These are phyloP conservation scores for Capromys pilorides DNA, from an alignment of 2,797 vertebrate genomes.

Conservation along the genomic window DNA sequence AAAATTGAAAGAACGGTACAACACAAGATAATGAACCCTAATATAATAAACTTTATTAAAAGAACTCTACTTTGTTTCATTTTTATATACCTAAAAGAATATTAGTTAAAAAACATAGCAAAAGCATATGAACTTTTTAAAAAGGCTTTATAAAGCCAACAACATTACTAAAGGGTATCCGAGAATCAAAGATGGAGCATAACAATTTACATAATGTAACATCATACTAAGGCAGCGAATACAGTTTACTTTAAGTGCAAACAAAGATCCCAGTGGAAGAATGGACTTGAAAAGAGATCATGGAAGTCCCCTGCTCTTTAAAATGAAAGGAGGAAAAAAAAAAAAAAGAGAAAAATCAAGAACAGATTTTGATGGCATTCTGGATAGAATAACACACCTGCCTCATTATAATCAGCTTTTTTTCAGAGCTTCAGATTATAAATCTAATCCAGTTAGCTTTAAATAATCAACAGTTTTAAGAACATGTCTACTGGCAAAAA, in stretches of 20 bases:
- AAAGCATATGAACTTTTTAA: background rate
- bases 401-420: constrained; percentile 9
- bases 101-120: background rate
- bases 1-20: background rate
- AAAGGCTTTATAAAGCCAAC: constrained; percentile 29
- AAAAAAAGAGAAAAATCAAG: background rate
- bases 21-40: background rate
- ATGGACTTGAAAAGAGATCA: background rate
- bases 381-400: background rate
- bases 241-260: background rate
- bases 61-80: background rate
- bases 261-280: background rate
- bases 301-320: background rate
- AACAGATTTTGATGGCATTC: background rate
- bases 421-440: constrained; percentile 19
- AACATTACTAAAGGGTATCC: background rate
- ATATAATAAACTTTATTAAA: background rate
- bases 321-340: background rate
- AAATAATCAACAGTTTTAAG: constrained; percentile 24
- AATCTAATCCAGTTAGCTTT: constrained; percentile 33
- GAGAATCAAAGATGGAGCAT: background rate
- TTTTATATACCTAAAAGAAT: constrained; percentile 19
- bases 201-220: background rate
- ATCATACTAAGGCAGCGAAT: background rate
- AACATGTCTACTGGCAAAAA: background rate